A percentile compares a stretch with the other conserved stretches of the same genome.
Evolutionary conservation across 2,797 vertebrate species (phyloP).

Genomic region (Adelosebastes latens): DNA sequence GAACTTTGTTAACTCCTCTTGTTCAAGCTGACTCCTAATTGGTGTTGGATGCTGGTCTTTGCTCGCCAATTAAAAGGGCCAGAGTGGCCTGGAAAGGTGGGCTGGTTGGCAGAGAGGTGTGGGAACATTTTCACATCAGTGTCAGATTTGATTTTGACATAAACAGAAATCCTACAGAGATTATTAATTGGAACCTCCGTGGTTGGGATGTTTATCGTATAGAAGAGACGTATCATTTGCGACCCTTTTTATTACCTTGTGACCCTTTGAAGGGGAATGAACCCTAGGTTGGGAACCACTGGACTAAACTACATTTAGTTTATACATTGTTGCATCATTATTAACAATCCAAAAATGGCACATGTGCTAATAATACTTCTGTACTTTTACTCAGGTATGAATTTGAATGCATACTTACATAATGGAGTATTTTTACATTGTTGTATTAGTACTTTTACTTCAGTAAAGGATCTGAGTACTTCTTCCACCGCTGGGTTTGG

Average conservation of each 20-base stretch:
- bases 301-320: background rate
- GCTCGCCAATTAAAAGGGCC: background rate
- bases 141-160: background rate
- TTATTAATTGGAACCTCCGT: background rate
- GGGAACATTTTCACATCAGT: conserved; percentile 16
- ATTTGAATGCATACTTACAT: too few relatives aligned
- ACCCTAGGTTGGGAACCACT: background rate
- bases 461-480: background rate
- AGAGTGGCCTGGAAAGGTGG: background rate
- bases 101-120: background rate
- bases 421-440: background rate
- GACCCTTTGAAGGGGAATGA: background rate
- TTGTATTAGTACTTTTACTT: background rate
- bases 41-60: background rate
- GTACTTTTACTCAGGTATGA: too few relatives aligned
- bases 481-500: too few relatives aligned
- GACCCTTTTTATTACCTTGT: background rate
- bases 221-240: background rate
- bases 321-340: background rate
- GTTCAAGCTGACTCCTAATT: conserved; percentile 16
- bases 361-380: too few relatives aligned
- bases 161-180: background rate
- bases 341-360: background rate
- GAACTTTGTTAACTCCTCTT: conserved; percentile 31
- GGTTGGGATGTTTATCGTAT: background rate